phyloP scores from a whole-genome alignment of 2,113 vertebrate genomes.

The Mionectes macconnelli region DNA sequence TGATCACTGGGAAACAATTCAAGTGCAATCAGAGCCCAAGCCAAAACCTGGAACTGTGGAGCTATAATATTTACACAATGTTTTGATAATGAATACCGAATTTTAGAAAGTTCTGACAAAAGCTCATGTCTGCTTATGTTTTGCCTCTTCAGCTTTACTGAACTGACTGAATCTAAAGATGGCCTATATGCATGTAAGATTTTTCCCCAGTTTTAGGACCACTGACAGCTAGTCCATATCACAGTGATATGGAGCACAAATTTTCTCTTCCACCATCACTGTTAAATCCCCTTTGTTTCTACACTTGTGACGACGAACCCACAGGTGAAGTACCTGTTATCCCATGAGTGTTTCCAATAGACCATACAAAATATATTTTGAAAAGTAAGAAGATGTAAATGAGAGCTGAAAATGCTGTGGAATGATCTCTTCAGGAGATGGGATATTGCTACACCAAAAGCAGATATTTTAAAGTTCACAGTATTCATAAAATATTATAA shows the following conservation, averaged over 20 bases:
- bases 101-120: not conserved
- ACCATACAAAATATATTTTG: not conserved
- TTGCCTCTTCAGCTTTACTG: not conserved
- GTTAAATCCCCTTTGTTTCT: not conserved
- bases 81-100: not conserved
- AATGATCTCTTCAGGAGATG: not conserved
- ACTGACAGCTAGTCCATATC: not conserved
- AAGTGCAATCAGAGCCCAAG: not conserved
- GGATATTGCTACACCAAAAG: not conserved
- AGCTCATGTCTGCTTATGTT: not conserved
- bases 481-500: not conserved
- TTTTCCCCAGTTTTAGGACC: not conserved
- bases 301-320: not conserved
- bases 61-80: not conserved
- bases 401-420: not conserved
- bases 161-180: not conserved
- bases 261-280: not conserved
- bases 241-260: not conserved
- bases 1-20: slow-evolving; percentile 43
- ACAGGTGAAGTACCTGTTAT: not conserved
- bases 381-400: not conserved
- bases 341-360: not conserved
- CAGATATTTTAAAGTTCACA: not conserved
- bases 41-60: not conserved
- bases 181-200: not conserved